Evolutionary conservation across 1,140 invertebrate genomes (phyloP).

Genomic region (Saxidomus purpurata): DNA sequence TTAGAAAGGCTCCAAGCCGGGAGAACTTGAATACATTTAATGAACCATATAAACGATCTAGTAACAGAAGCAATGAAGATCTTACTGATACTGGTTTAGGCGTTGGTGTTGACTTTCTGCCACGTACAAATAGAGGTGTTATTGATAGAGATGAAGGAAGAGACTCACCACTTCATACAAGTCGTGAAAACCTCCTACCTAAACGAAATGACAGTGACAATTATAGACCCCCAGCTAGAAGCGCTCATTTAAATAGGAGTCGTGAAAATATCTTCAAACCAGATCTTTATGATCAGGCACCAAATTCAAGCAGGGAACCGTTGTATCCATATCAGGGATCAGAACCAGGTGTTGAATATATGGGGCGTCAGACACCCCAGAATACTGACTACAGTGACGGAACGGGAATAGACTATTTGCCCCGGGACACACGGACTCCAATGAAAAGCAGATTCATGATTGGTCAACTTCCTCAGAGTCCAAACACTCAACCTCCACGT

Average conservation of each 20-base stretch:
- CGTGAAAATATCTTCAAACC: conserved; percentile 44
- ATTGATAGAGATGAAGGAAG: conserved; percentile 23
- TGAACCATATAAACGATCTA: conserved; percentile 9
- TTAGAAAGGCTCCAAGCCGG: conserved; percentile 49
- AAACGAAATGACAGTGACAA: conserved; percentile 52
- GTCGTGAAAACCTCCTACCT: conserved; percentile 54
- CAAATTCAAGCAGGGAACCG: neutral
- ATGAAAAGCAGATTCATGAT: conserved; percentile 55
- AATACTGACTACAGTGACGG: conserved; percentile 55
- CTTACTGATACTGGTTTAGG: conserved; percentile 17
- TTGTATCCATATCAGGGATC: conserved; percentile 14
- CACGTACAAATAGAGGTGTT: neutral
- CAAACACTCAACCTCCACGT: neutral
- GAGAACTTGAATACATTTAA: conserved; percentile 35
- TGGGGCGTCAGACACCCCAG: conserved; percentile 47
- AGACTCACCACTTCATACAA: conserved; percentile 47
- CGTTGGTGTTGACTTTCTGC: conserved; percentile 49
- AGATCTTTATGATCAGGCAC: neutral
- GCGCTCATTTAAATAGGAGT: neutral
- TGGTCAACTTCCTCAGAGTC: conserved; percentile 3
- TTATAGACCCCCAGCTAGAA: conserved; percentile 32
- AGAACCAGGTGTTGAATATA: conserved; percentile 53
- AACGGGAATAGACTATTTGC: conserved; percentile 55
- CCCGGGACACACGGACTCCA: conserved; percentile 20
- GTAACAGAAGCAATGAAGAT: conserved; percentile 26